Percentiles rank a stretch among this genome's conserved stretches.
These are phyloP conservation scores for Drosophila mimetica DNA, from an alignment of 2,888 invertebrate species.

Conservation along the genomic window DNA sequence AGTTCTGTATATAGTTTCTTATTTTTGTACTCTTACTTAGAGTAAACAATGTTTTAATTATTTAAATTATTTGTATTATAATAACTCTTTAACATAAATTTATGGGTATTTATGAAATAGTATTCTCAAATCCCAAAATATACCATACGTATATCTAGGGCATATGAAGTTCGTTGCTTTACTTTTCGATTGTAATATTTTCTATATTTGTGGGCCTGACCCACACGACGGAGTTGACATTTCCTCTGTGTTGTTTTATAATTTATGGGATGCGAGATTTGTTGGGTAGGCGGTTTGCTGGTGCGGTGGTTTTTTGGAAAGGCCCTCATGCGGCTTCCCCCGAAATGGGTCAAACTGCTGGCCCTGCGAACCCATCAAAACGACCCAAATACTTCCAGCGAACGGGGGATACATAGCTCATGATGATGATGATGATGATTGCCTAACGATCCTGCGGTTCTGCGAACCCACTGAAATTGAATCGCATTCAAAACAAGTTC, in stretches of 20 bases:
- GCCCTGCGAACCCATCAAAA: constrained; percentile 31
- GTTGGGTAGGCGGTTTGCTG: constrained; percentile 39
- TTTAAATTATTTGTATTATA: no score
- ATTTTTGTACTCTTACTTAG: background rate
- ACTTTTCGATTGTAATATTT: constrained; percentile 4
- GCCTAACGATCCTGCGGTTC: constrained; percentile 47
- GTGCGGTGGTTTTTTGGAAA: constrained; percentile 5
- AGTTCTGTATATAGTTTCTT: background rate
- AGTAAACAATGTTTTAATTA: no score
- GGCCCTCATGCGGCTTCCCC: constrained; percentile 48
- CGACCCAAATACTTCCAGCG: constrained; percentile 58
- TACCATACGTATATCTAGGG: background rate
- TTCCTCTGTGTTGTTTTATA: constrained; percentile 51
- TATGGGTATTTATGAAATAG: no score
- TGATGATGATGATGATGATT: constrained; percentile 23
- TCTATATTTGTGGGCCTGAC: constrained; percentile 64
- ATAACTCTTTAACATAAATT: no score
- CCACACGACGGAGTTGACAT: constrained; percentile 62
- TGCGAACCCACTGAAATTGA: constrained; percentile 39
- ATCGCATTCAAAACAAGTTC: constrained; percentile 37
- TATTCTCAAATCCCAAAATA: background rate
- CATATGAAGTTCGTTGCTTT: constrained; percentile 2
- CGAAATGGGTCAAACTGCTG: constrained; percentile 59
- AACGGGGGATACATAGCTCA: constrained; percentile 35
- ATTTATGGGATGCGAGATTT: constrained; percentile 52